Percentiles rank a stretch among this genome's conserved stretches.
Conservation (phyloP, 1,140 invertebrate genomes). For the Helicoverpa zea region DNA sequence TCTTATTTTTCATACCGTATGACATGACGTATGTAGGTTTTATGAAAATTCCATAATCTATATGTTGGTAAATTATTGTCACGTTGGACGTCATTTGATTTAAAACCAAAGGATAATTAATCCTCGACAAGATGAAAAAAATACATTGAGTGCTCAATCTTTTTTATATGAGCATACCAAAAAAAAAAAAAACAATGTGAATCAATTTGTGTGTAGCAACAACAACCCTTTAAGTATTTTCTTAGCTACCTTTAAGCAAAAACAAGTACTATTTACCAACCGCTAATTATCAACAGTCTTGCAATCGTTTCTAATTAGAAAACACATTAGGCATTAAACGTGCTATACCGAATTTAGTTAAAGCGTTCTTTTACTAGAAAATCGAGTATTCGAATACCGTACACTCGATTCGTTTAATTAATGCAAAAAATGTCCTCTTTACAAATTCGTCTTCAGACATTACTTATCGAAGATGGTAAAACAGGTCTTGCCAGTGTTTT, state of each 20-base stretch:
- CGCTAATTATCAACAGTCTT: not conserved
- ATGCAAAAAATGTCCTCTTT: constrained; percentile 40
- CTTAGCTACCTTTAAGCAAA: not conserved
- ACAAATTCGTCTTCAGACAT: constrained; percentile 33
- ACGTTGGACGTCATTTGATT: too few species aligned
- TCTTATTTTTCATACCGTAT: too few species aligned
- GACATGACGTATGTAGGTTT: too few species aligned
- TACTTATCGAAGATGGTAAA: constrained; percentile 34
- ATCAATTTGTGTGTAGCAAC: not conserved
- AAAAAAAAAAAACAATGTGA: too few species aligned
- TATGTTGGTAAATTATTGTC: too few species aligned
- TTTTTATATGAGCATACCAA: too few species aligned
- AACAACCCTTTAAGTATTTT: constrained; percentile 13
- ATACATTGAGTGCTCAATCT: too few species aligned
- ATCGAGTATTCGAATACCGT: constrained; percentile 16
- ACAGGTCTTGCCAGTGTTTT: constrained; percentile 28
- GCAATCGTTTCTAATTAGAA: constrained; percentile 31
- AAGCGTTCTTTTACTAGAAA: constrained; percentile 22
- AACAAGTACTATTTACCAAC: constrained; percentile 1
- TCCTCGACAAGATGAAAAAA: too few species aligned
- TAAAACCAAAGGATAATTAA: too few species aligned
- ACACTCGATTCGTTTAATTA: constrained; percentile 19
- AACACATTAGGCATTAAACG: constrained; percentile 18
- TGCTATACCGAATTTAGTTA: constrained; percentile 5
- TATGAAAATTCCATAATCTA: too few species aligned